A percentile compares a stretch with the other conserved stretches of the same genome.
These are phyloP conservation scores for Nematolebias whitei DNA, from an alignment of 2,113 vertebrate genomes.

Conservation along the genomic window DNA sequence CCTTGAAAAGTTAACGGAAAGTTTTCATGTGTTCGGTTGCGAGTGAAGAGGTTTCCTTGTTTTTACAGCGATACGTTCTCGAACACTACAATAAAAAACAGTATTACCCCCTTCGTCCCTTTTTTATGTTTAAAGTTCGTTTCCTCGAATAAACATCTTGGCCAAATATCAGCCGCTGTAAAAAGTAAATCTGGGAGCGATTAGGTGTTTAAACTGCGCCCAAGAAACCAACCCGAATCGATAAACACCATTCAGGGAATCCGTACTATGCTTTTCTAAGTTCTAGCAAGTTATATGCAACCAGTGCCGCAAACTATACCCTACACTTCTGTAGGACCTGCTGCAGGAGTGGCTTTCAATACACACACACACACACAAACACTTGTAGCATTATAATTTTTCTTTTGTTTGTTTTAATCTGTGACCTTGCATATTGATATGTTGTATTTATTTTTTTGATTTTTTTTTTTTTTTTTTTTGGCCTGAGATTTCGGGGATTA, in stretches of 20 bases:
- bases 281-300: conserved; percentile 81
- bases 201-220: conserved; percentile 45
- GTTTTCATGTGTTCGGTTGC: not conserved
- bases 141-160: conserved; percentile 22
- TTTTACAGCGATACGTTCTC: not conserved
- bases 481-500: conserved; percentile 65
- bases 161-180: conserved; percentile 4
- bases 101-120: conserved; percentile 14
- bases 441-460: conserved; percentile 77
- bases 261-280: conserved; percentile 83
- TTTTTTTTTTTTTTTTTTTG: conserved; percentile 73
- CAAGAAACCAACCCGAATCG: conserved; percentile 54
- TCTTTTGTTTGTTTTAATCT: conserved; percentile 27
- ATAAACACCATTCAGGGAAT: conserved; percentile 81
- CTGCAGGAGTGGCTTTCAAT: conserved; percentile 74
- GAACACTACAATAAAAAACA: conserved; percentile 4
- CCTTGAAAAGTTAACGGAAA: not conserved
- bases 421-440: conserved; percentile 73
- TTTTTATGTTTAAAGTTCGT: conserved; percentile 2
- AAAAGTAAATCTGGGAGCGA: not conserved
- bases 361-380: conserved; percentile 57
- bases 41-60: conserved; percentile 20
- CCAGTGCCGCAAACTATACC: conserved; percentile 74
- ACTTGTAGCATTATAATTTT: conserved; percentile 76
- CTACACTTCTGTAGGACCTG: conserved; percentile 65